A percentile compares a stretch with the other conserved stretches of the same genome.
phyloP scores from a whole-genome alignment of 1,140 invertebrate species.

The Frieseomelitta varia region DNA sequence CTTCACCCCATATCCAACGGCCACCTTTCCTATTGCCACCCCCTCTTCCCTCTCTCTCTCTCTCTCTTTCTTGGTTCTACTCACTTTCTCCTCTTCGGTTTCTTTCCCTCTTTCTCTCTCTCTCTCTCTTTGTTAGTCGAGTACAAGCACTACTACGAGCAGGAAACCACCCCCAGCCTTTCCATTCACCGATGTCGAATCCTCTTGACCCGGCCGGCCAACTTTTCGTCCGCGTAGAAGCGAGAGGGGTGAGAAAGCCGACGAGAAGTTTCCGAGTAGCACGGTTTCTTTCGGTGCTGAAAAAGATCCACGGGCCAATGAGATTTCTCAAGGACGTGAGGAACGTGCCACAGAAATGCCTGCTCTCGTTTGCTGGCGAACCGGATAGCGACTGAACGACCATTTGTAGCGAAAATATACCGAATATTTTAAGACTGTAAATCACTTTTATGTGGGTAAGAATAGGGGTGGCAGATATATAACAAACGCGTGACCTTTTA shows the following conservation, averaged over 20 bases:
- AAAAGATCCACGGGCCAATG: conserved; percentile 38
- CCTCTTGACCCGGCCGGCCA: conserved; percentile 64
- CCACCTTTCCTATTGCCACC: background rate
- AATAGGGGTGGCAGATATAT: background rate
- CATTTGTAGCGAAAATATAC: background rate
- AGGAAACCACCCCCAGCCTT: conserved; percentile 2
- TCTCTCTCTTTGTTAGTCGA: conserved; percentile 11
- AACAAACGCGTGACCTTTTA: background rate
- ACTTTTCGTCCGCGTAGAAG: conserved; percentile 44
- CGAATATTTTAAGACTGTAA: background rate
- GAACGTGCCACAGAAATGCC: background rate
- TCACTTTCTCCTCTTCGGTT: no score
- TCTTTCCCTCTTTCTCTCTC: background rate
- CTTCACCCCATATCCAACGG: conserved; percentile 38
- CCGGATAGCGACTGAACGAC: background rate
- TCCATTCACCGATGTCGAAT: conserved; percentile 59
- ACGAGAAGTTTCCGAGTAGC: conserved; percentile 48
- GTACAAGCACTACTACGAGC: conserved; percentile 45
- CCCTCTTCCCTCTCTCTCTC: background rate
- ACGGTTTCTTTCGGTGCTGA: conserved; percentile 12
- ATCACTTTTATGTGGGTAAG: no score
- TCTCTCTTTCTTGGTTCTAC: background rate
- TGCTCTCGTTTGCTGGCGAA: background rate
- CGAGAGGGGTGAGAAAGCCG: conserved; percentile 23
- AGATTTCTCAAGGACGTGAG: conserved; percentile 34